These are phyloP conservation scores for Druon quercuslanigerum DNA, from an alignment of 1,140 invertebrate genomes.

Conservation along the genomic window DNA sequence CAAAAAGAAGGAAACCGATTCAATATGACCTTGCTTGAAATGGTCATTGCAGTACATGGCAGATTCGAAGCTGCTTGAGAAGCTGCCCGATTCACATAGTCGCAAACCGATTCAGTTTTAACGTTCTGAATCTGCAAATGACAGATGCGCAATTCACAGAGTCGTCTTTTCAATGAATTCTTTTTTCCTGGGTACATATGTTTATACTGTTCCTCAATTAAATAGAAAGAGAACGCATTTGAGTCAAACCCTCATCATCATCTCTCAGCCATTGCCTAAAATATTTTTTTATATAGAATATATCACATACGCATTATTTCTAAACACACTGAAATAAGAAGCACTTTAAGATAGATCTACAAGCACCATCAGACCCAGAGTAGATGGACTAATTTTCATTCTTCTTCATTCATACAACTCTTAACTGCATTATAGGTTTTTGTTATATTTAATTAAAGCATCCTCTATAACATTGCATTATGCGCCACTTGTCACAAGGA, in stretches of 20 bases:
- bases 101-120: too few species aligned
- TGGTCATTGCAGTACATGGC: too few species aligned
- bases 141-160: too few species aligned
- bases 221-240: constrained; percentile 37
- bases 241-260: constrained; percentile 37
- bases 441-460: constrained; percentile 45
- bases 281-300: constrained; percentile 73
- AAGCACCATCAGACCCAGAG: constrained; percentile 70
- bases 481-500: too few species aligned
- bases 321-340: constrained; percentile 77
- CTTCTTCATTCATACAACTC: constrained; percentile 62
- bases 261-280: constrained; percentile 60
- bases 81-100: too few species aligned
- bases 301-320: constrained; percentile 76
- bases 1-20: too few species aligned
- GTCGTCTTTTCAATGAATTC: too few species aligned
- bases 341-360: constrained; percentile 77
- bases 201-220: not conserved
- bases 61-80: too few species aligned
- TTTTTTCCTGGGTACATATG: too few species aligned
- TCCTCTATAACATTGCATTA: too few species aligned
- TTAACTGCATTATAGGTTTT: constrained; percentile 68
- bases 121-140: too few species aligned
- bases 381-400: constrained; percentile 68
- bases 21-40: too few species aligned